phyloP scores from a whole-genome alignment of 2,797 vertebrate species.

The Psittacula echo region DNA sequence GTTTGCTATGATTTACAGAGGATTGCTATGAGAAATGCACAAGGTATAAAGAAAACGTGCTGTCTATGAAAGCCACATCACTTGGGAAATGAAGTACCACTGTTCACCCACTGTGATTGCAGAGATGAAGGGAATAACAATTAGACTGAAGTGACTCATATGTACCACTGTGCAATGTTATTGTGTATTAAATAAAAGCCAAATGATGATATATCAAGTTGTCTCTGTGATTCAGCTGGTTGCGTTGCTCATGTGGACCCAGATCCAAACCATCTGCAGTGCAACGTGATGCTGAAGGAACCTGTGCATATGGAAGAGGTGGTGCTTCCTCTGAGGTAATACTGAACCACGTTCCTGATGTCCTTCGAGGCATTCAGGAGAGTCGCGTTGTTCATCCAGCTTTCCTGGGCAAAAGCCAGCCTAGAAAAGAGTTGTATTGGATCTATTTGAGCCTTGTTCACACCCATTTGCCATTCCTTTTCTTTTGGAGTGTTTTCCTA shows the following conservation, averaged over 20 bases:
- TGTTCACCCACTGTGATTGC: slow-evolving; percentile 22
- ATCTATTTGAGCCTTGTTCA: background rate
- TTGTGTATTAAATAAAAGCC: slow-evolving; percentile 35
- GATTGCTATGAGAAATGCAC: background rate
- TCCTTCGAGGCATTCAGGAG: background rate
- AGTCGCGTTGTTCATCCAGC: background rate
- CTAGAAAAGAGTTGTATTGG: background rate
- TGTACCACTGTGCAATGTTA: background rate
- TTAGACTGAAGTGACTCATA: slow-evolving; percentile 46
- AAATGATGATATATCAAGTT: background rate
- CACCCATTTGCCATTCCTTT: background rate
- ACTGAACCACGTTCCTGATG: rapidly evolving
- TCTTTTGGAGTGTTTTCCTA: background rate
- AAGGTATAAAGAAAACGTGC: background rate
- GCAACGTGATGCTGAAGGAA: background rate
- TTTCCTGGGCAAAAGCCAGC: background rate
- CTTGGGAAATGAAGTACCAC: background rate
- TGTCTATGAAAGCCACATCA: background rate
- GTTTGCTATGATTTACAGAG: background rate
- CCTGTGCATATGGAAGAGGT: background rate
- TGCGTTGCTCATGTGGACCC: background rate
- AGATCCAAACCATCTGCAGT: background rate
- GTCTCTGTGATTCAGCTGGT: background rate
- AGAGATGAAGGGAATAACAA: slow-evolving; percentile 58
- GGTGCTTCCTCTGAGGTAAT: background rate